Base-by-base conservation (phyloP, 2,113 vertebrate genomes). In the Megatriorchis doriae region DNA sequence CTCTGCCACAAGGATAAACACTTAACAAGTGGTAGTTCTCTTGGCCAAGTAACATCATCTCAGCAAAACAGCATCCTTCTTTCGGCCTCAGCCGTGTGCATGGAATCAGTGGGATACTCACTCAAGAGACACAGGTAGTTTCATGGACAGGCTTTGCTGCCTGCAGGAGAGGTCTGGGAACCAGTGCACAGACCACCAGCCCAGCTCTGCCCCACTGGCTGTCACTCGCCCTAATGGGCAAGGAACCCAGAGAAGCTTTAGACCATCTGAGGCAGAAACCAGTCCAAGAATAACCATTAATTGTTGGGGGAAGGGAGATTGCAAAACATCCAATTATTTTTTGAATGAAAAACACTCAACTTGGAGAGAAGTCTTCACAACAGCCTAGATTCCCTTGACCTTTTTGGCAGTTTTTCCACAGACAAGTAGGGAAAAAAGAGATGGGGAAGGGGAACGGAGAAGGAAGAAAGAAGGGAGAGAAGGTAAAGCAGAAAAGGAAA, bases 11-110 rank as follows among this genome's bases (percentile, higher is more conserved):
- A 53, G 36, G 50, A 78, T 15, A 65, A 75, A 62, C 12, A 34
- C 19, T 36, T 3, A 9, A 9, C 4, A 26, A 43, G 11, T 0
- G 0, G 31, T 17, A 40, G 9, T 32, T 82, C 31, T 78, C 59
- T 50, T 68, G 15, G n/a, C 7, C 38, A 67, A 22, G 27, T 62
- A 71, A 78, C 0, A 0, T 53, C 19, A 2, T 13, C n/a, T 23
- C 61, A 83, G 43, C 16, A 47, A 38, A 77, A 31, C 11, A 53
- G 6, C 7, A 26, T 38, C 20, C 9, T 72, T 34, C 59, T 38
- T 74, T 34, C 43, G 71, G 59, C 29, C 34, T 40, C 58, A 34
- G 26, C 7, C 22, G 14, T 0, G 7, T 32, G 22, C 10, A 1
- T 2, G 15, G 4, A 3, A 67, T 14, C 74, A 68, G 32, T 13